These are phyloP conservation scores for Gadopsis marmoratus DNA, from an alignment of 2,797 vertebrate species.

Conservation along the genomic window DNA sequence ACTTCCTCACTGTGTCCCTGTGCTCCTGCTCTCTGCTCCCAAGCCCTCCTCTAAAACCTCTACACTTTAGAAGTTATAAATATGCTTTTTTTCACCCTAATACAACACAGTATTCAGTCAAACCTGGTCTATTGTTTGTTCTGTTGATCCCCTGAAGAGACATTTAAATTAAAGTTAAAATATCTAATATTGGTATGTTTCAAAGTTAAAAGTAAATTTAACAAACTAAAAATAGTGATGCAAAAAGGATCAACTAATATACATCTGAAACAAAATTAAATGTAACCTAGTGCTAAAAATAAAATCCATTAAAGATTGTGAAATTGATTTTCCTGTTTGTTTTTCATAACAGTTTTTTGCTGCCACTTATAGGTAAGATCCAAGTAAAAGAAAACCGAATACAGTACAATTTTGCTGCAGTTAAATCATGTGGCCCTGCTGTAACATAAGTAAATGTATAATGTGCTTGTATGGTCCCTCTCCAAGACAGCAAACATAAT, in stretches of 20 bases:
- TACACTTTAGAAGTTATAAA: constrained; percentile 68
- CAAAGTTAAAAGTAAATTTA: background rate
- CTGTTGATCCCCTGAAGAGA: constrained; percentile 4
- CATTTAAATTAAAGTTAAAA: constrained; percentile 17
- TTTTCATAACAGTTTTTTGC: constrained; percentile 14
- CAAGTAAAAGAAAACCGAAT: constrained; percentile 14
- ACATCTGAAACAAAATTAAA: background rate
- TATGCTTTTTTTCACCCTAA: constrained; percentile 25
- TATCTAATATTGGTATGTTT: background rate
- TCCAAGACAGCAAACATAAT: constrained; percentile 74
- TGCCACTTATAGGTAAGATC: background rate
- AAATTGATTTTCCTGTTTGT: constrained; percentile 5
- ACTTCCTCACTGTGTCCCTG: constrained; percentile 74
- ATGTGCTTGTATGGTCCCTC: constrained; percentile 52
- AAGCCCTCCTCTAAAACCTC: constrained; percentile 63
- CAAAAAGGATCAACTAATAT: background rate
- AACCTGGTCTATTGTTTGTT: background rate
- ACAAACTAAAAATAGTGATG: background rate
- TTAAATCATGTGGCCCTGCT: constrained; percentile 29
- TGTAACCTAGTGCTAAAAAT: background rate
- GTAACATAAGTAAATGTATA: constrained; percentile 45
- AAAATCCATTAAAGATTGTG: background rate
- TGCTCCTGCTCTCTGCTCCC: constrained; percentile 68
- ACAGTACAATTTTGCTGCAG: constrained; percentile 28
- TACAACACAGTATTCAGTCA: background rate